These are phyloP conservation scores for Campylomormyrus tamandua DNA, from an alignment of 2,113 vertebrate species.

Conservation along the genomic window DNA sequence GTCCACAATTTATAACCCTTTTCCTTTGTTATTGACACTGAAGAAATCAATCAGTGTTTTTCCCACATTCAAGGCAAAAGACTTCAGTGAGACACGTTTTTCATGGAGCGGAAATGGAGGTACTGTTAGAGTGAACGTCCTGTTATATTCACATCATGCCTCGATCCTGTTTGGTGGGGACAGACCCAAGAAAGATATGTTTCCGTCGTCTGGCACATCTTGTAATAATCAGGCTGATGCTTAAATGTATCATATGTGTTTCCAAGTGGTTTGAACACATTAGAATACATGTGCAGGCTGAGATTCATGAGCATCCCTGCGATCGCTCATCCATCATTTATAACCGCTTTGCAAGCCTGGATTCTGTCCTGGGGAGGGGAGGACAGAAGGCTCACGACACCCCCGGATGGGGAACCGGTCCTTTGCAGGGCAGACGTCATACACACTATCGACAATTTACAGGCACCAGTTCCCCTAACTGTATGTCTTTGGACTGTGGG, in stretches of 20 bases:
- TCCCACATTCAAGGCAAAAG: not conserved
- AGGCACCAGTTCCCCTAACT: not conserved
- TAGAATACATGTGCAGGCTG: not conserved
- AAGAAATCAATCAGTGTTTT: not conserved
- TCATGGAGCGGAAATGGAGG: not conserved
- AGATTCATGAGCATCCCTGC: not conserved
- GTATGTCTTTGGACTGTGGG: not conserved
- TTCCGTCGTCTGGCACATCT: not conserved
- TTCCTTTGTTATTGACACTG: too few relatives aligned
- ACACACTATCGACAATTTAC: not conserved
- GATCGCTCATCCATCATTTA: not conserved
- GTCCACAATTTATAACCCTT: too few relatives aligned
- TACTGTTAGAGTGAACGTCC: not conserved
- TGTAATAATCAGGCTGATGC: not conserved
- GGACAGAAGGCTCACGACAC: not conserved
- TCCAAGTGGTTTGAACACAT: not conserved
- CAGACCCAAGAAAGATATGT: not conserved
- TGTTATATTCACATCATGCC: not conserved
- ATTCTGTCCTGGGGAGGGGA: not conserved
- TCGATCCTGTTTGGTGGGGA: not conserved
- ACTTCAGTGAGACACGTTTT: not conserved
- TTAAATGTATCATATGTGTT: not conserved
- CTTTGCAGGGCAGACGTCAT: not conserved
- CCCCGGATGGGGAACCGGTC: not conserved
- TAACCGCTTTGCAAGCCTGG: not conserved